Evolutionary conservation across 53 echinoderm and acorn worm genomes (phyloP).

Genomic region (Crossaster papposus): DNA sequence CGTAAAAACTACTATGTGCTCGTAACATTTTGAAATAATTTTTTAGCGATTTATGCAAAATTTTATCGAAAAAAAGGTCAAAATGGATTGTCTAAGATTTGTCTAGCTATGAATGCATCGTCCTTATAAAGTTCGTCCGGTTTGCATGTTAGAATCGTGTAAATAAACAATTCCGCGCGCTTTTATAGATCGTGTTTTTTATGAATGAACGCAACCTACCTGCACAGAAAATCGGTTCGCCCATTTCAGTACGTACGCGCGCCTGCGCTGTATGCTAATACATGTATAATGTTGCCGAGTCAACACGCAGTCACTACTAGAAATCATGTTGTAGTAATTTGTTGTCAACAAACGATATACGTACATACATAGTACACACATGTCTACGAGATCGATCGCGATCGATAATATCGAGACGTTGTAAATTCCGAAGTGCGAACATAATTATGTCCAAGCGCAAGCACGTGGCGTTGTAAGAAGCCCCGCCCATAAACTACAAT

Average conservation of each 20-base stretch:
- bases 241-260: slow-evolving; percentile 7
- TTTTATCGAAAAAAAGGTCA: too few relatives aligned
- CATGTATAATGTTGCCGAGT: background rate
- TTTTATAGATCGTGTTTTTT: background rate
- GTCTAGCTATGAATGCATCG: too few relatives aligned
- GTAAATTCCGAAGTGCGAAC: too few relatives aligned
- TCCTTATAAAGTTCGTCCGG: too few relatives aligned
- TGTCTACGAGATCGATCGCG: too few relatives aligned
- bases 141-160: too few relatives aligned
- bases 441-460: background rate
- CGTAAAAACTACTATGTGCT: too few relatives aligned
- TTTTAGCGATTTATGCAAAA: too few relatives aligned
- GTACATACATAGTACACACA: background rate
- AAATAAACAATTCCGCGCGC: background rate
- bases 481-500: slow-evolving; percentile 27
- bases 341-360: background rate
- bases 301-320: slow-evolving; percentile 30
- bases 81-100: too few relatives aligned
- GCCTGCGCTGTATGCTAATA: slow-evolving; percentile 4
- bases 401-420: too few relatives aligned
- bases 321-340: slow-evolving; percentile 25
- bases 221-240: slow-evolving; percentile 1
- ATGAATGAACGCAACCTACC: slow-evolving; percentile 38
- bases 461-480: slow-evolving; percentile 16
- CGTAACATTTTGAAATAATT: too few relatives aligned